These are phyloP conservation scores for Idris sp. DNA, from an alignment of 1,140 invertebrate genomes.

Conservation along the genomic window DNA sequence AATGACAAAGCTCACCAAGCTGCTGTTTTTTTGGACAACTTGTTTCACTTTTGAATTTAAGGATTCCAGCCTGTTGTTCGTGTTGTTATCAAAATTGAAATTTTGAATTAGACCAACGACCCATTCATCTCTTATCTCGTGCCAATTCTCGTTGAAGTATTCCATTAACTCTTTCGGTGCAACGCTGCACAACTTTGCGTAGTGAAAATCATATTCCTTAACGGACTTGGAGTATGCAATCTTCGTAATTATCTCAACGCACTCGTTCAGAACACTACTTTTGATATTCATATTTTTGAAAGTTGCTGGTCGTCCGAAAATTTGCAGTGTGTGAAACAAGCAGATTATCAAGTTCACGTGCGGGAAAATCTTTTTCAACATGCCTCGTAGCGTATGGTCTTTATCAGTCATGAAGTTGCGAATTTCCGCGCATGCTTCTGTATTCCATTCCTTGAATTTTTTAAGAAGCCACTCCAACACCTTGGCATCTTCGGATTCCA, in stretches of 20 bases:
- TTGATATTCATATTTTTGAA: constrained; percentile 6
- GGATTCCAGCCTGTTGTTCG: constrained; percentile 43
- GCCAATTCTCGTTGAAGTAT: constrained; percentile 58
- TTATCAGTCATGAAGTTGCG: constrained; percentile 22
- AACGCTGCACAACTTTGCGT: constrained; percentile 8
- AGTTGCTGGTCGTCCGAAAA: constrained; percentile 18
- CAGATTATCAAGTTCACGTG: constrained; percentile 16
- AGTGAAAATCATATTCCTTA: constrained; percentile 30
- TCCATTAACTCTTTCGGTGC: constrained; percentile 13
- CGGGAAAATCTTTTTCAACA: constrained; percentile 3
- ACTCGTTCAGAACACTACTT: not conserved
- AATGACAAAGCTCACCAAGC: not conserved
- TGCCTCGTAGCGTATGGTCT: constrained; percentile 3
- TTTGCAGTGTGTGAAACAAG: constrained; percentile 32
- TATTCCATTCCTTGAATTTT: constrained; percentile 10
- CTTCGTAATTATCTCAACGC: constrained; percentile 26
- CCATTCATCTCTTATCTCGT: constrained; percentile 38
- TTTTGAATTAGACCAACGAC: constrained; percentile 5
- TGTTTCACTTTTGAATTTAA: constrained; percentile 41
- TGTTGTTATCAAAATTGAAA: constrained; percentile 36
- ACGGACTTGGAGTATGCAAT: constrained; percentile 37
- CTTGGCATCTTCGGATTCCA: constrained; percentile 1
- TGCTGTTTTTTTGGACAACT: constrained; percentile 8
- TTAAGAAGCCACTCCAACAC: constrained; percentile 13
- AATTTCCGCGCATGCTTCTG: not conserved